phyloP scores from a whole-genome alignment of 2,888 invertebrate species.

The Pollenia angustigena region DNA sequence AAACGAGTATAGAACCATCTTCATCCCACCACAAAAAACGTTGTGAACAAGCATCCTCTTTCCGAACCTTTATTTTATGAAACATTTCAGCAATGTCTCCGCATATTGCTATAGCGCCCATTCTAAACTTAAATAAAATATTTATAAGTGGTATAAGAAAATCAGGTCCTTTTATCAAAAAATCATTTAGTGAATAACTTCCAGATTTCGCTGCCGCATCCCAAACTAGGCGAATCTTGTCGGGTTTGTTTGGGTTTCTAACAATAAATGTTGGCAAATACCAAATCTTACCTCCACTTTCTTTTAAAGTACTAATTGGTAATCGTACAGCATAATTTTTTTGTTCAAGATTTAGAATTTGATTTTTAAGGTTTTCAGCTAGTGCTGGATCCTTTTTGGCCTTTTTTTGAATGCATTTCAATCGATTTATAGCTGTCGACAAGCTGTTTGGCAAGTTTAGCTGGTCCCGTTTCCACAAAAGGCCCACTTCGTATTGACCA shows the following conservation, averaged over 20 bases:
- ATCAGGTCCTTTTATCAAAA: slow-evolving; percentile 51
- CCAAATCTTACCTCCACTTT: slow-evolving; percentile 35
- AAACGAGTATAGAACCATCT: background rate
- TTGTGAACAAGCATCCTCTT: background rate
- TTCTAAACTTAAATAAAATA: slow-evolving; percentile 18
- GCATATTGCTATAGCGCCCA: slow-evolving; percentile 26
- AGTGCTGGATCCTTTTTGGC: slow-evolving; percentile 4
- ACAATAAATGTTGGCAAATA: slow-evolving; percentile 65
- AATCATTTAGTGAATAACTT: slow-evolving; percentile 31
- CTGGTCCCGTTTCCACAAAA: slow-evolving; percentile 36
- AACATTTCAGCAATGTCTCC: slow-evolving; percentile 41
- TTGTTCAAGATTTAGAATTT: slow-evolving; percentile 53
- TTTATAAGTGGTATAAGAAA: slow-evolving; percentile 16
- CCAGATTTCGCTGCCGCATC: slow-evolving; percentile 51
- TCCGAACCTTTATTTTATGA: background rate
- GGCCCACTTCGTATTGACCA: slow-evolving; percentile 39
- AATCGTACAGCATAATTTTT: slow-evolving; percentile 50
- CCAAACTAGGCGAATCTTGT: slow-evolving; percentile 54
- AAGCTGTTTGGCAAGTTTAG: slow-evolving; percentile 41
- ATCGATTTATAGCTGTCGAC: slow-evolving; percentile 35
- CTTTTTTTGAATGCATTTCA: slow-evolving; percentile 39
- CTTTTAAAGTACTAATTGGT: slow-evolving; percentile 11
- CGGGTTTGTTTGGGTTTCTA: slow-evolving; percentile 49
- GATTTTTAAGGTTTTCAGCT: slow-evolving; percentile 13
- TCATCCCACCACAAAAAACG: slow-evolving; percentile 60